These are phyloP conservation scores for Hypsibius dujardini DNA, from an alignment of 1,140 invertebrate genomes.

Conservation along the genomic window DNA sequence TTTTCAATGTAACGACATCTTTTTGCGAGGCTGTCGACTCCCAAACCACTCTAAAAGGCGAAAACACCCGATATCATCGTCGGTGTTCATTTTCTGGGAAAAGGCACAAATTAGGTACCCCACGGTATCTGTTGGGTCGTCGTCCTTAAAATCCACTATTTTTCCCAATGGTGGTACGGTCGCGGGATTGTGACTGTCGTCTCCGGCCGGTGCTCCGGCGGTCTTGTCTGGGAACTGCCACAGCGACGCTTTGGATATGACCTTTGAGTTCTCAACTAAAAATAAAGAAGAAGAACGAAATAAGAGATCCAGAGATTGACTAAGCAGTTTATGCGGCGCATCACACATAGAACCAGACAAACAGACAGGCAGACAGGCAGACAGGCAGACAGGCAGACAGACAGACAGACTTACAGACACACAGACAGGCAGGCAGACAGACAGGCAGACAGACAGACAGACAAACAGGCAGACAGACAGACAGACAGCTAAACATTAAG, in stretches of 20 bases:
- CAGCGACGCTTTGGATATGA: background rate
- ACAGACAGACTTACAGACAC: no score
- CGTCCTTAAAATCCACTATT: background rate
- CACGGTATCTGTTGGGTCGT: background rate
- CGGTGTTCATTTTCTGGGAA: background rate
- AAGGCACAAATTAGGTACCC: constrained; percentile 6
- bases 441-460: no score
- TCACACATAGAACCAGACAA: no score
- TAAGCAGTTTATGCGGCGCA: no score
- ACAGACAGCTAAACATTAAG: no score
- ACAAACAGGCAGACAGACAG: no score
- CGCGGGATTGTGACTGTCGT: background rate
- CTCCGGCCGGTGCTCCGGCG: background rate
- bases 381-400: no score
- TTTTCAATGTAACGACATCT: background rate
- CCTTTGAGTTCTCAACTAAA: background rate
- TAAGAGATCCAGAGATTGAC: no score
- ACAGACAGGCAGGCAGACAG: no score
- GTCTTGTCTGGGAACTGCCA: background rate
- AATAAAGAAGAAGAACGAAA: no score
- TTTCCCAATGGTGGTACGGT: background rate
- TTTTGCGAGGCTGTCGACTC: background rate
- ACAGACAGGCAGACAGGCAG: no score
- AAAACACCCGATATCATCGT: background rate
- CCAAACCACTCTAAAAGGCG: background rate